phyloP scores from a whole-genome alignment of 2,888 invertebrate genomes.

The Noctua pronuba region DNA sequence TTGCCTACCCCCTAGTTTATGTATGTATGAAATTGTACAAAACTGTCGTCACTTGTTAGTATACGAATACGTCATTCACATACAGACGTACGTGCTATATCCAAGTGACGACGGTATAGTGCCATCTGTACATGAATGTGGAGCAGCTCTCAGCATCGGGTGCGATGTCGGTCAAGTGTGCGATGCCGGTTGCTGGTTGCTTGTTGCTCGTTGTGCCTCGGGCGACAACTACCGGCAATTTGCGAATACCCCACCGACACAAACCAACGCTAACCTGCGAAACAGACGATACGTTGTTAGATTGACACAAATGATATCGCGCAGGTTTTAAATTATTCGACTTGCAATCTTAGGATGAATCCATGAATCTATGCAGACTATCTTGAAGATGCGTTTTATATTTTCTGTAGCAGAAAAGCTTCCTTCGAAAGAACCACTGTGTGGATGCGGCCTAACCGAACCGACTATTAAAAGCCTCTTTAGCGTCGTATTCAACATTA shows the following conservation, averaged over 20 bases:
- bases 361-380: too few relatives aligned
- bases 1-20: too few relatives aligned
- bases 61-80: not conserved
- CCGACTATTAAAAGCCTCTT: not conserved
- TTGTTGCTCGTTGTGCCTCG: slow-evolving; percentile 8
- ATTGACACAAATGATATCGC: not conserved
- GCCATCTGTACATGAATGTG: not conserved
- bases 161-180: slow-evolving; percentile 37
- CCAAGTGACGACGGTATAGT: not conserved
- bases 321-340: not conserved
- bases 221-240: slow-evolving; percentile 42
- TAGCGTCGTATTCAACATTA: not conserved
- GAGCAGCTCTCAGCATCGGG: slow-evolving; percentile 16
- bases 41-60: not conserved
- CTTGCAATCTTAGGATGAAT: not conserved
- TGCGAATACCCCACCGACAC: slow-evolving; percentile 16
- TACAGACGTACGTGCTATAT: not conserved
- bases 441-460: not conserved
- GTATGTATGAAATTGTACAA: too few relatives aligned
- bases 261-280: slow-evolving; percentile 18
- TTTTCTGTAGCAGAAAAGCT: not conserved
- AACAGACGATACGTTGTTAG: slow-evolving; percentile 15
- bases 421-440: not conserved
- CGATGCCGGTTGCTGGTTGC: slow-evolving; percentile 21
- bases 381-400: not conserved